Evolutionary conservation across 2,888 invertebrate genomes (phyloP).

Genomic region (Tenthredo notha): DNA sequence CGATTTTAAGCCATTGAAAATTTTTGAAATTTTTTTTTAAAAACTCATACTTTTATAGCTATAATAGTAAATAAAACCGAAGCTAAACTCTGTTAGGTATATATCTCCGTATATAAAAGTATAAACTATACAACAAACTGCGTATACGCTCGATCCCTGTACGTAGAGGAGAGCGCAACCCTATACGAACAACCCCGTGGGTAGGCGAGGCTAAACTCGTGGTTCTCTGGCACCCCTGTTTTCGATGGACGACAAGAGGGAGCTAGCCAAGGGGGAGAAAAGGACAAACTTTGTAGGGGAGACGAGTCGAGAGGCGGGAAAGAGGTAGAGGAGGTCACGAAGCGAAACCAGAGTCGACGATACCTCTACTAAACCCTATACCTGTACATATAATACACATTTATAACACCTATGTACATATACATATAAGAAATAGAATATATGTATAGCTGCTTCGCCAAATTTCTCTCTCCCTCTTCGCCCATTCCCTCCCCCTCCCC

Average conservation of each 20-base stretch:
- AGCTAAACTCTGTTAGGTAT: constrained; percentile 5
- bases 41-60: background rate
- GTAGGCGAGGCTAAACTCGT: constrained; percentile 47
- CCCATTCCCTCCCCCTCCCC: too few species aligned
- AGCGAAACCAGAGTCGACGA: constrained; percentile 34
- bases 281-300: constrained; percentile 18
- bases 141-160: background rate
- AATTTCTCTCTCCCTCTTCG: constrained; percentile 20
- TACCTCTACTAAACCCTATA: background rate
- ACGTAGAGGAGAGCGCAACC: constrained; percentile 35
- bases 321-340: constrained; percentile 42
- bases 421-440: too few species aligned
- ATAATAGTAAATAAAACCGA: background rate
- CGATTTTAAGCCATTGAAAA: background rate
- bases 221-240: constrained; percentile 45
- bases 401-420: background rate
- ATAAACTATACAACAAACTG: constrained; percentile 18
- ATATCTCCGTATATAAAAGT: constrained; percentile 10
- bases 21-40: background rate
- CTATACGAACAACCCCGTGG: constrained; percentile 30
- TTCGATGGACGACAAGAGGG: constrained; percentile 24
- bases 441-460: background rate
- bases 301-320: constrained; percentile 27
- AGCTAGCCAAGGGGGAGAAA: constrained; percentile 7
- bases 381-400: background rate